These are phyloP conservation scores for Zapornia atra DNA, from an alignment of 2,113 vertebrate species.

Conservation along the genomic window DNA sequence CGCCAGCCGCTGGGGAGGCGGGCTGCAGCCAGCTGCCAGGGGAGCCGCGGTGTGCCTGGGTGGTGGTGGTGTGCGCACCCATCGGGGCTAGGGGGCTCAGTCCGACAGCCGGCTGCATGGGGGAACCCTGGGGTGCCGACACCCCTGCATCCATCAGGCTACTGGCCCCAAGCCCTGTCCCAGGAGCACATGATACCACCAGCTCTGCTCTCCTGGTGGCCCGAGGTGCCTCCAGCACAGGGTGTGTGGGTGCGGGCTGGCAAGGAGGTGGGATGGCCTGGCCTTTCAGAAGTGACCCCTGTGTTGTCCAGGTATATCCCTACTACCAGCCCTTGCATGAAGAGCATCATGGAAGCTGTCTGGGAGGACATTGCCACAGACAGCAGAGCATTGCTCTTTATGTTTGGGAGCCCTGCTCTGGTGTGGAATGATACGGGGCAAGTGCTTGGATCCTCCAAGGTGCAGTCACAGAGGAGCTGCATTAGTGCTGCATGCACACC, in stretches of 20 bases:
- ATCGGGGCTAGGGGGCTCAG: background rate
- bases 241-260: background rate
- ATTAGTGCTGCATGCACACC: too few relatives aligned
- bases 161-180: background rate
- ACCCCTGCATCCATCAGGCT: background rate
- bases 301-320: background rate
- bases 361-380: background rate
- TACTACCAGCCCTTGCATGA: fast-evolving
- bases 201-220: background rate
- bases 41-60: too few relatives aligned
- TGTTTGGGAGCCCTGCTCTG: background rate
- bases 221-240: background rate
- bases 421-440: fast-evolving
- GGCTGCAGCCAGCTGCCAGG: background rate
- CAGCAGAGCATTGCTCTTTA: background rate
- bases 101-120: fast-evolving
- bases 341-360: too few relatives aligned
- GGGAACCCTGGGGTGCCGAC: background rate
- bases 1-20: background rate
- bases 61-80: fast-evolving
- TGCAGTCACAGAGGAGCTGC: too few relatives aligned
- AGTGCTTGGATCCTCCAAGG: too few relatives aligned
- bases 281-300: background rate
- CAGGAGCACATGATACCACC: background rate
- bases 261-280: background rate